Conservation (phyloP, 2,797 vertebrate species). For the Mionectes olivaceus region DNA sequence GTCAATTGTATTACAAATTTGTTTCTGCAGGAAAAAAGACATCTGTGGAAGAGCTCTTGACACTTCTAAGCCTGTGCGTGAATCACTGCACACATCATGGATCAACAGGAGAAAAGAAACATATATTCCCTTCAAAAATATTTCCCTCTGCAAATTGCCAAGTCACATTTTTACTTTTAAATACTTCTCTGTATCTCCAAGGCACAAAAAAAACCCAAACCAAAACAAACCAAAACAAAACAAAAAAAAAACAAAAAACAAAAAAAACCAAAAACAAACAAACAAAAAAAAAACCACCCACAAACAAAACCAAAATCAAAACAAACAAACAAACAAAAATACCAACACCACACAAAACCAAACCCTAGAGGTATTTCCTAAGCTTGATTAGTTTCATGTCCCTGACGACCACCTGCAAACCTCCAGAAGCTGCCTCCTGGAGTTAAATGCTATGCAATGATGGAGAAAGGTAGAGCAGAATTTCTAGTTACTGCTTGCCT, state of each 20-base stretch:
- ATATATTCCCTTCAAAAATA: no score
- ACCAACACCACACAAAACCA: not conserved
- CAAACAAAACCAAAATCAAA: no score
- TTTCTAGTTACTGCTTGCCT: not conserved
- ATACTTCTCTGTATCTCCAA: not conserved
- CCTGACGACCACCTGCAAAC: not conserved
- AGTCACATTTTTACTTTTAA: conserved; percentile 2
- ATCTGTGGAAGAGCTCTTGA: not conserved
- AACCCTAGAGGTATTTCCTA: not conserved
- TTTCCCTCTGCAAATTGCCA: conserved; percentile 4
- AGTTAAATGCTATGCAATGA: not conserved
- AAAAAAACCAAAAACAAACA: no score
- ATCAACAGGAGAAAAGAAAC: not conserved
- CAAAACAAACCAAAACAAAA: no score
- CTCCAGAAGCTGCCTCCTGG: not conserved
- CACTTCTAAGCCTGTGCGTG: not conserved
- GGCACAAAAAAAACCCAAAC: not conserved
- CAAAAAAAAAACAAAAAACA: no score
- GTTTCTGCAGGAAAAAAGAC: not conserved
- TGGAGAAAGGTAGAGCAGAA: not conserved
- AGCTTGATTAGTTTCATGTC: not conserved
- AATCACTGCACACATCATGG: not conserved
- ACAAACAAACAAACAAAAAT: no score
- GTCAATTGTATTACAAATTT: not conserved
- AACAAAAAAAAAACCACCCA: no score